Base-by-base conservation (phyloP, 2,113 vertebrate genomes). In the Percopsis transmontana region DNA sequence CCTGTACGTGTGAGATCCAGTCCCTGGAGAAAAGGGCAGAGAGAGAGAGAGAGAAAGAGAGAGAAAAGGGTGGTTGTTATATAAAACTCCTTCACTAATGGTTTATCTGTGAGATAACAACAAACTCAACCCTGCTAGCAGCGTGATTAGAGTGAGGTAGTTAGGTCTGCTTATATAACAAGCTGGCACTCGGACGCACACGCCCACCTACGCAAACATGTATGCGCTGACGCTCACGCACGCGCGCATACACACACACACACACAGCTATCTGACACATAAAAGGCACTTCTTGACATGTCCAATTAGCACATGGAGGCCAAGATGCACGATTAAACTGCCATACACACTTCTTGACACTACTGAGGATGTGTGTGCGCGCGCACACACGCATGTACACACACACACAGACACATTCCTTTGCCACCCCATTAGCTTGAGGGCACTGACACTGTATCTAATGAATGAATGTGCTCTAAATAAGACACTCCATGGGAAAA, bases 391-490 rank as follows among this genome's bases (percentile, higher is more conserved):
- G 15, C 42, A 16, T 3, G 5, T 12, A 12, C 66, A 48, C 59
- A 33, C 44, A 33, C 44, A 62, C 59, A 33, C 56, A 62, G 47
- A 63, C n/a, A 60, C 58, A 61, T 18, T 19, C 70, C 54, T 54
- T 23, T 50, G 38, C 53, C 61, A 50, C 63, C 27, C 47, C 62
- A 55, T 45, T 51, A 70, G 67, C 70, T 75, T 47, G 50, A 1
- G 62, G 73, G 58, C 56, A 41, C 71, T 59, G 55, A 77, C 74
- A 66, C 85, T 74, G 65, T 72, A 82, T 85, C 82, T 81, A 79
- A 85, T 80, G 76, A 74, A 84, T 85, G 70, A 81, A 79, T 84
- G 68, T 74, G 68, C 74, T 74, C 76, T 56, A 77, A 81, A 83
- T 82, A 82, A 81, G 81, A 78, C 55, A 68, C 65, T 72, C 79